A percentile compares a stretch with the other conserved stretches of the same genome.
Conservation (phyloP, 2,113 vertebrate species). For the Gymnorhina tibicen region DNA sequence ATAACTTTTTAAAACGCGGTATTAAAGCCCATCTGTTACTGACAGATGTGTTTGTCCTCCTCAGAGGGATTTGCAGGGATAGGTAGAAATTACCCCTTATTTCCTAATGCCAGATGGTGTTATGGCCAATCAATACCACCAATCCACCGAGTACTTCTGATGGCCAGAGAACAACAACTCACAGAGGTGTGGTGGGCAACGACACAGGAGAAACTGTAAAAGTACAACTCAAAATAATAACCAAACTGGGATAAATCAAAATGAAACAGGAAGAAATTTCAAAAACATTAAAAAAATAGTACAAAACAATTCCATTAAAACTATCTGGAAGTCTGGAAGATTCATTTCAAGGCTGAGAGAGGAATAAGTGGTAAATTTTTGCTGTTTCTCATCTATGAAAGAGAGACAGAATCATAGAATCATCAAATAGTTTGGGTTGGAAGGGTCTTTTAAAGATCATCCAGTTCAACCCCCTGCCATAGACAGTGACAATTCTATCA, state of each 20-base stretch:
- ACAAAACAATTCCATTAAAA: neutral
- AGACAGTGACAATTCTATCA: neutral
- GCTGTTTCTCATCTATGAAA: neutral
- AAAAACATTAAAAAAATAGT: neutral
- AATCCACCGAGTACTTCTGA: neutral
- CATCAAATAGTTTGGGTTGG: neutral
- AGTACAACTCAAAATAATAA: neutral
- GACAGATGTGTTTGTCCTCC: neutral
- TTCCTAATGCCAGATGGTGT: neutral
- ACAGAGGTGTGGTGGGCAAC: neutral
- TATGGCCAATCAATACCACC: neutral
- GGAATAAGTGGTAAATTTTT: neutral
- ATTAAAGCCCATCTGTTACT: neutral
- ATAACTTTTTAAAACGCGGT: neutral
- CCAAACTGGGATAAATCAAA: neutral
- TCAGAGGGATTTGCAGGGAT: neutral
- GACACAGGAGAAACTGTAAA: neutral
- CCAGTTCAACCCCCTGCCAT: fast-evolving
- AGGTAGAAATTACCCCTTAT: neutral
- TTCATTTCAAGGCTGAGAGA: neutral
- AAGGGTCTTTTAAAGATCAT: neutral
- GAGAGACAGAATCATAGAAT: neutral
- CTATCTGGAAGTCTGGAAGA: neutral
- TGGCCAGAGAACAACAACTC: neutral
- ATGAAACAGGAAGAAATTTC: neutral